These are phyloP conservation scores for Gisinianus flammeolus DNA, from an alignment of 2,888 invertebrate genomes.

Conservation along the genomic window DNA sequence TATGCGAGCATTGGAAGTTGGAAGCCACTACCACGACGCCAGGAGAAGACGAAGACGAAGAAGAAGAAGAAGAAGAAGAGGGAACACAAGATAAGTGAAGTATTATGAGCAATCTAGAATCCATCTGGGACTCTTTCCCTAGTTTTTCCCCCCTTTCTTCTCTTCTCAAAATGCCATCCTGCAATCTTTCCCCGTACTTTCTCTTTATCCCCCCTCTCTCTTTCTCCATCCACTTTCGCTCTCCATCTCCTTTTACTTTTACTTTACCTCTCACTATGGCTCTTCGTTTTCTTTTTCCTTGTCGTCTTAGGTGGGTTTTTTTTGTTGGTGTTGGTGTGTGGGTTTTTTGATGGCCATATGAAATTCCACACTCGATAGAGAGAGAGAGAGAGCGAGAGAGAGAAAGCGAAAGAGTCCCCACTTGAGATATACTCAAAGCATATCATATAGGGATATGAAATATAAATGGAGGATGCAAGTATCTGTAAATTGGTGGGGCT, in stretches of 20 bases:
- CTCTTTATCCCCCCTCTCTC: neutral
- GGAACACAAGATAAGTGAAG: constrained; percentile 11
- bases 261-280: neutral
- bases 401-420: no score
- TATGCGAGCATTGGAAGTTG: no score
- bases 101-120: constrained; percentile 16
- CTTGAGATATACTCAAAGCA: no score
- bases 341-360: no score
- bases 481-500: no score
- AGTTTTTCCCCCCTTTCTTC: neutral
- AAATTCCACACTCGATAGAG: no score
- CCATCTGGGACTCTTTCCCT: constrained; percentile 16
- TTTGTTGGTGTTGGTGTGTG: no score
- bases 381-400: no score
- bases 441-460: no score
- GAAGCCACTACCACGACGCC: no score
- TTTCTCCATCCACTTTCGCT: neutral
- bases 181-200: neutral
- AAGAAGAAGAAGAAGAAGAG: neutral
- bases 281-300: neutral
- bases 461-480: neutral
- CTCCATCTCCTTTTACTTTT: neutral
- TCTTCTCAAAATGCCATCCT: neutral
- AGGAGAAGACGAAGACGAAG: no score
- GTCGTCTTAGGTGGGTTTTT: no score